phyloP scores from a whole-genome alignment of 1,140 invertebrate genomes.

The Brachystomella parvula region DNA sequence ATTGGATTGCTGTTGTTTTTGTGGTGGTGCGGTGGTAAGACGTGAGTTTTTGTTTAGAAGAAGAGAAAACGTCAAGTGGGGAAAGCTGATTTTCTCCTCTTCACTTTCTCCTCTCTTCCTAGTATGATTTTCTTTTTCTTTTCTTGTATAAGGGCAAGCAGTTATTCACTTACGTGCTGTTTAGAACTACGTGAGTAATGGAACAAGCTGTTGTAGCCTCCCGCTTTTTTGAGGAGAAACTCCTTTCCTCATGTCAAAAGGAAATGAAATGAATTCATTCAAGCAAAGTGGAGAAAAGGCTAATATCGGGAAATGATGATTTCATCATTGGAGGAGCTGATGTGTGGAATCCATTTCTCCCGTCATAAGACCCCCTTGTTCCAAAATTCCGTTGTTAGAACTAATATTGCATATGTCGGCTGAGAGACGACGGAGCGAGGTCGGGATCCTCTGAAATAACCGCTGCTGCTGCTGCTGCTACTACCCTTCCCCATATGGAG shows the following conservation, averaged over 20 bases:
- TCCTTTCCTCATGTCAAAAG: constrained; percentile 1
- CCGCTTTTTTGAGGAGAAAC: too few species aligned
- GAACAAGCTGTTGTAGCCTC: constrained; percentile 11
- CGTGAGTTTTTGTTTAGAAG: neutral
- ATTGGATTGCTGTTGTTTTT: too few species aligned
- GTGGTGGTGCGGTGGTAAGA: too few species aligned
- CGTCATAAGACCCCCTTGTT: neutral
- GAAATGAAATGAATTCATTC: constrained; percentile 13
- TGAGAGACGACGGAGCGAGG: too few species aligned
- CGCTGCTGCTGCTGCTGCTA: neutral
- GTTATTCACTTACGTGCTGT: constrained; percentile 12
- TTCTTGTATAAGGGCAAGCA: neutral
- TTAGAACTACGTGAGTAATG: constrained; percentile 10
- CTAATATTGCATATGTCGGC: constrained; percentile 10
- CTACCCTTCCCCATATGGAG: neutral
- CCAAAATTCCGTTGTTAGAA: neutral
- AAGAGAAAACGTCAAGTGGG: neutral
- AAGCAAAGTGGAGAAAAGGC: constrained; percentile 12
- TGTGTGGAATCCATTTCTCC: constrained; percentile 4
- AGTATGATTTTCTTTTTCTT: neutral
- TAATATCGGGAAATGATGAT: constrained; percentile 10
- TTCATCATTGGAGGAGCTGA: neutral
- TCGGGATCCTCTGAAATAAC: neutral
- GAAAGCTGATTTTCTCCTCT: neutral
- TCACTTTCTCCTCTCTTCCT: neutral